These are phyloP conservation scores for Siphonodentalium dalli DNA, from an alignment of 2,888 invertebrate genomes.

Conservation along the genomic window DNA sequence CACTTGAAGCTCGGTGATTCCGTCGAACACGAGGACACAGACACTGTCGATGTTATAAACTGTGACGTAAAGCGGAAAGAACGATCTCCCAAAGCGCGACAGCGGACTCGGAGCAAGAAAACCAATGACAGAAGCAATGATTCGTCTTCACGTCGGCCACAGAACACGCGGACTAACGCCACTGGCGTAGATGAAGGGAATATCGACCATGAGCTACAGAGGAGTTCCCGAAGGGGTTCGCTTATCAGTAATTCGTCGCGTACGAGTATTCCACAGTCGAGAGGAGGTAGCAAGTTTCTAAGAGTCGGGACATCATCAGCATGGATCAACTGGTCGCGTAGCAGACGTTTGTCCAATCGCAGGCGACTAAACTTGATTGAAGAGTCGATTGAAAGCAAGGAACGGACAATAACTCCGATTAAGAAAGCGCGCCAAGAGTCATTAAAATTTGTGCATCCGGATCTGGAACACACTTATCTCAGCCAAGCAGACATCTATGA, in stretches of 20 bases:
- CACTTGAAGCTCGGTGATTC: too few relatives aligned
- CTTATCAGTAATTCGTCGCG: constrained; percentile 36
- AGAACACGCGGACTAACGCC: background rate
- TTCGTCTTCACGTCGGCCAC: constrained; percentile 2
- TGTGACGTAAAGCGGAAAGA: too few relatives aligned
- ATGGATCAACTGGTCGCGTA: constrained; percentile 53
- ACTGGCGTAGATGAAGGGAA: too few relatives aligned
- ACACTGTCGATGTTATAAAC: too few relatives aligned
- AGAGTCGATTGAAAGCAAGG: constrained; percentile 40
- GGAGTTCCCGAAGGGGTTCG: constrained; percentile 26
- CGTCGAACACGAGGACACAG: too few relatives aligned
- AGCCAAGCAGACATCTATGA: constrained; percentile 54
- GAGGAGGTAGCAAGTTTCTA: constrained; percentile 40
- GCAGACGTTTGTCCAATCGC: constrained; percentile 53
- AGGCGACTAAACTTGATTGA: constrained; percentile 48
- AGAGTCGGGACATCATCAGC: constrained; percentile 37
- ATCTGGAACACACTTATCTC: constrained; percentile 49
- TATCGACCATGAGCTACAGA: too few relatives aligned
- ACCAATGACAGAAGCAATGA: constrained; percentile 1
- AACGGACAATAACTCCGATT: constrained; percentile 59
- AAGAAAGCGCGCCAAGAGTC: constrained; percentile 59
- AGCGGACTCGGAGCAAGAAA: background rate
- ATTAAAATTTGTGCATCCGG: constrained; percentile 54
- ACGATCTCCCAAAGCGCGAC: too few relatives aligned
- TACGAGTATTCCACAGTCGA: constrained; percentile 42